Evolutionary conservation across 2,113 vertebrate species (phyloP), one percentile per base, ranked within the genome.

Genomic region (Tricholaema leucomelas): DNA sequence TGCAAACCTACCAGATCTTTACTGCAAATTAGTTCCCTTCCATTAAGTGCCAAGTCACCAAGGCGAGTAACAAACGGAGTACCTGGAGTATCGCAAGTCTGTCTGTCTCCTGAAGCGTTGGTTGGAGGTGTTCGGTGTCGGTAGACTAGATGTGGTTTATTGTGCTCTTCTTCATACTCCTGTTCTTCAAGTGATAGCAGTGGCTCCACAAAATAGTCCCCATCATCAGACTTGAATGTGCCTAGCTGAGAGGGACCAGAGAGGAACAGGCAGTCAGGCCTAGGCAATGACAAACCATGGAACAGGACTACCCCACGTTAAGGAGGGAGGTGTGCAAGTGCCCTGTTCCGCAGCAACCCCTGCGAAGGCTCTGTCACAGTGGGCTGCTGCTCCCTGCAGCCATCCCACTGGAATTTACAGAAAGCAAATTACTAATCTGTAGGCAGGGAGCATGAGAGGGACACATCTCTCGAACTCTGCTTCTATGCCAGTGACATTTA

Each of bases 151-250:
- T 99, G 99, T 91, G 99, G 99, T 96, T 99, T 99, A 94, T 98
- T 98, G 95, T 99, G 98, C 90, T 99, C 99, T 96, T 99, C 99
- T 97, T 99, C 98, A 88, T 98, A 98, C 78, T 98, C 97, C 92
- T 98, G 97, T 46, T 98, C 98, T 94, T 98, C 97, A 16, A 98
- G 88, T 2, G 97, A 98, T 48, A 99, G 97, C 60, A 99, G 97
- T 9, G 99, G 99, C 93, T 99, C 99, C 96, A 99, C 98, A 82
- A 99, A 99, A 97, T 98, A 99, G 91, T 99, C 99, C 96, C 98
- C 99, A 86, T 99, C 98, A 5, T 98, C 98, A 97, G 99, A 99
- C 97, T 98, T 98, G 97, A 99, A 99, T 8, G 98, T 99, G 96
- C 99, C 99, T 95, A 99, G 98, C 99, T 99, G 95, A 87, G 94